Percentiles rank a stretch among this genome's conserved stretches.
phyloP scores from a whole-genome alignment of 1,140 invertebrate genomes.

The Meloidogyne exigua region DNA sequence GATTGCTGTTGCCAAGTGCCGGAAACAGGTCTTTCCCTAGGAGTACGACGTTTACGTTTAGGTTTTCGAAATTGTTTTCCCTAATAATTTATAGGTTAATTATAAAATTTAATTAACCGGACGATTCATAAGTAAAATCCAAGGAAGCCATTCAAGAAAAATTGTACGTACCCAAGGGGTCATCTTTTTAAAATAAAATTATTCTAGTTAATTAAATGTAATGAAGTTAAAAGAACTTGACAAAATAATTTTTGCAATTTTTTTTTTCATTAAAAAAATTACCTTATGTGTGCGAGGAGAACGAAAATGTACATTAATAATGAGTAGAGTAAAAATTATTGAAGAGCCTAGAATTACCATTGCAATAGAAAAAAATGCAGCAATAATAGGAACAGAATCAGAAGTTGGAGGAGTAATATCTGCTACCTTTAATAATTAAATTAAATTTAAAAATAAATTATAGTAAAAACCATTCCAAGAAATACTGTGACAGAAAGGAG shows the following conservation, averaged over 20 bases:
- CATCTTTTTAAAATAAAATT: slow-evolving; percentile 31
- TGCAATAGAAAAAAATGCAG: slow-evolving; percentile 59
- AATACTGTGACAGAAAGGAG: slow-evolving; percentile 88
- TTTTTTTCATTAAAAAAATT: slow-evolving; percentile 6
- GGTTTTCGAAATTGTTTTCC: slow-evolving; percentile 41
- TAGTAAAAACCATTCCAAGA: slow-evolving; percentile 73
- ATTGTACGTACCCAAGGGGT: slow-evolving; percentile 76
- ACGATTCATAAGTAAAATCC: slow-evolving; percentile 86
- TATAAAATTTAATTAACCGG: slow-evolving; percentile 69
- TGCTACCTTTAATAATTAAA: slow-evolving; percentile 68
- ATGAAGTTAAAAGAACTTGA: no score
- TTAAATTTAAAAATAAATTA: not conserved
- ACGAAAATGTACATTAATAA: slow-evolving; percentile 58
- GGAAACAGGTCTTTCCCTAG: not conserved
- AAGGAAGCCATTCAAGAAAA: slow-evolving; percentile 92
- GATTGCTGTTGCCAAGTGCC: not conserved
- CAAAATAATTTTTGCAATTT: no score
- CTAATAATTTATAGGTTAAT: not conserved
- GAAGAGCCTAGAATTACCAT: slow-evolving; percentile 60
- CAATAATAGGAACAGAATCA: slow-evolving; percentile 79
- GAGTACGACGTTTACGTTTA: slow-evolving; percentile 19
- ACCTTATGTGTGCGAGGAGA: slow-evolving; percentile 58
- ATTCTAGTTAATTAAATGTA: no score
- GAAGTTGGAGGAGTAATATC: slow-evolving; percentile 81
- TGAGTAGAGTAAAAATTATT: slow-evolving; percentile 54